Conservation (phyloP, 2,888 invertebrate species). For the Trachelus iudaicus region DNA sequence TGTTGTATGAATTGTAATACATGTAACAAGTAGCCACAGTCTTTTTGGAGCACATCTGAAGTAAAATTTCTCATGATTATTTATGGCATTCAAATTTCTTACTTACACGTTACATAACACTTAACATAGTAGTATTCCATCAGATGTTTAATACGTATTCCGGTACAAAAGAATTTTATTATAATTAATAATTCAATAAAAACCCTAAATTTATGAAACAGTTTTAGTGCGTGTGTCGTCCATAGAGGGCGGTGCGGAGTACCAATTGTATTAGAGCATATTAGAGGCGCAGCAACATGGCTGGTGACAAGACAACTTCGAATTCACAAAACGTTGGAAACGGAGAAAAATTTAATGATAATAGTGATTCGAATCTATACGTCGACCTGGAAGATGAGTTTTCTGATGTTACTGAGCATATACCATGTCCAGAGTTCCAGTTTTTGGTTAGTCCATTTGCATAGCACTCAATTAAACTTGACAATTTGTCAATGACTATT, state of each 20-base stretch:
- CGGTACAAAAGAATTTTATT: background rate
- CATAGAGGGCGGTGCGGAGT: background rate
- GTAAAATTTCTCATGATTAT: conserved; percentile 12
- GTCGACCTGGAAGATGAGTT: conserved; percentile 48
- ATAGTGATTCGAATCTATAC: conserved; percentile 45
- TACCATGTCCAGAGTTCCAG: conserved; percentile 52
- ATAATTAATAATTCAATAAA: background rate
- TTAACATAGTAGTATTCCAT: background rate
- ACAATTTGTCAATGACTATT: background rate
- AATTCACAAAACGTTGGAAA: conserved; percentile 42
- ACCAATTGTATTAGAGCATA: background rate
- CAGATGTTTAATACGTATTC: background rate
- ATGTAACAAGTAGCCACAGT: background rate
- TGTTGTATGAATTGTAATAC: background rate
- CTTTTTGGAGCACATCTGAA: background rate
- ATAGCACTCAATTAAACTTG: background rate
- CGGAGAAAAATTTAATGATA: conserved; percentile 47
- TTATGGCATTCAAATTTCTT: background rate
- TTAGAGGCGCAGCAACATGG: conserved; percentile 40
- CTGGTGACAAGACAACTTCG: conserved; percentile 52
- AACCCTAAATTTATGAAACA: no score
- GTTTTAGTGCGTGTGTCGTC: background rate
- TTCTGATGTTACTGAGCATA: conserved; percentile 39
- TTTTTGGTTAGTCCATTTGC: conserved; percentile 46
- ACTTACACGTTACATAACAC: background rate